phyloP scores from a whole-genome alignment of 2,113 vertebrate genomes.

The Otis tarda region DNA sequence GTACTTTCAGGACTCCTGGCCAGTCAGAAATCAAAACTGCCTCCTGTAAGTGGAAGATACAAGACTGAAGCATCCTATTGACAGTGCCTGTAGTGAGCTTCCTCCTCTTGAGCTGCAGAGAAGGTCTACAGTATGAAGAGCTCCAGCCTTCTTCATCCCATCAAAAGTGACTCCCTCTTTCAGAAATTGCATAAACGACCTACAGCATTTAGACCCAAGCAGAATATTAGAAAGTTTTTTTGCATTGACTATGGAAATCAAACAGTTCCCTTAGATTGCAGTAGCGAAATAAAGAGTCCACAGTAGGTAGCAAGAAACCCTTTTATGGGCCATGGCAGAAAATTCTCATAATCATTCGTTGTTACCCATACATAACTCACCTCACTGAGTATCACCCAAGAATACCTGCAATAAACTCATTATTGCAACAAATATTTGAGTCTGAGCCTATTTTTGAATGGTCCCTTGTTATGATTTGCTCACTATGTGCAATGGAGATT shows the following conservation, averaged over 20 bases:
- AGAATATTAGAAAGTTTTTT: neutral
- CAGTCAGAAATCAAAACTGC: neutral
- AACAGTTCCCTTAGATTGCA: neutral
- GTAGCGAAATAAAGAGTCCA: neutral
- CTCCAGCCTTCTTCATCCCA: neutral
- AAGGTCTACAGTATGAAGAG: neutral
- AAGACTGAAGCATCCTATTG: rapidly evolving
- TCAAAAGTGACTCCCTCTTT: neutral
- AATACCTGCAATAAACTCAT: neutral
- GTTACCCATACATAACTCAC: neutral
- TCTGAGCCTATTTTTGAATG: neutral
- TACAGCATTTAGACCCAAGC: neutral
- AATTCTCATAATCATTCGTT: neutral
- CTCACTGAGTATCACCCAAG: neutral
- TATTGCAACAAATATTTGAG: neutral
- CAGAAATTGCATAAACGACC: neutral
- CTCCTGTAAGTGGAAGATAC: neutral
- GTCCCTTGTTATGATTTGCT: neutral
- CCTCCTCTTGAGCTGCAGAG: neutral
- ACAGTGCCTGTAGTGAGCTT: neutral
- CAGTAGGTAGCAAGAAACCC: neutral
- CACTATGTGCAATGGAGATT: neutral
- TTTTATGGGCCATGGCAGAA: neutral
- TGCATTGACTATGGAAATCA: neutral
- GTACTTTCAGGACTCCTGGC: neutral